Conservation (phyloP, 2,888 invertebrate species). For the Cephus pygmeus region DNA sequence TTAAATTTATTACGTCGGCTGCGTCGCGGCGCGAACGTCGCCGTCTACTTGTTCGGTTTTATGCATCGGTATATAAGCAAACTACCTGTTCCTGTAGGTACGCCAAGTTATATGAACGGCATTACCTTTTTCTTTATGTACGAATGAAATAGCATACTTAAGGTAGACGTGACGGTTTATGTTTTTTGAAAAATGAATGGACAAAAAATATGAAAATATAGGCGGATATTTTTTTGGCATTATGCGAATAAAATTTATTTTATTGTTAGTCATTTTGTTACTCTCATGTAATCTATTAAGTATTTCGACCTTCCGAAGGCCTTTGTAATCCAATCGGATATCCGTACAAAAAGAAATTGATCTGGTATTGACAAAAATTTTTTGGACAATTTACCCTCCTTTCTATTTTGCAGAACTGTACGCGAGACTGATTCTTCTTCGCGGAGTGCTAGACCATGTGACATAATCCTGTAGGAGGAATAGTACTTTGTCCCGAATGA, state of each 20-base stretch:
- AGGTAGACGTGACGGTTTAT: background rate
- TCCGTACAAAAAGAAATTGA: slow-evolving; percentile 28
- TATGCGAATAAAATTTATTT: background rate
- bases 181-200: background rate
- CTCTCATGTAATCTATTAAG: background rate
- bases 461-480: slow-evolving; percentile 57
- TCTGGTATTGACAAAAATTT: slow-evolving; percentile 40
- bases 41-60: slow-evolving; percentile 12
- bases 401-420: slow-evolving; percentile 42
- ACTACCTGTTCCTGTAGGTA: background rate
- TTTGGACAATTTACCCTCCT: slow-evolving; percentile 63
- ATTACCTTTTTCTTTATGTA: background rate
- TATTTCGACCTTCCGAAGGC: background rate
- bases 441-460: slow-evolving; percentile 56
- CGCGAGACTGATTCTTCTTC: slow-evolving; percentile 36
- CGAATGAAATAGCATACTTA: background rate
- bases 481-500: slow-evolving; percentile 32
- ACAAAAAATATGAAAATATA: background rate
- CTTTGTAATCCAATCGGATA: slow-evolving; percentile 38
- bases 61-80: slow-evolving; percentile 8
- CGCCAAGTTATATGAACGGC: background rate
- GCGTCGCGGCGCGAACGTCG: slow-evolving; percentile 9
- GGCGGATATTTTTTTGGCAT: background rate
- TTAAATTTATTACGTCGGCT: slow-evolving; percentile 34
- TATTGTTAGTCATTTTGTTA: background rate